These are phyloP conservation scores for Hemibagrus wyckioides DNA, from an alignment of 2,113 vertebrate genomes.

Conservation along the genomic window DNA sequence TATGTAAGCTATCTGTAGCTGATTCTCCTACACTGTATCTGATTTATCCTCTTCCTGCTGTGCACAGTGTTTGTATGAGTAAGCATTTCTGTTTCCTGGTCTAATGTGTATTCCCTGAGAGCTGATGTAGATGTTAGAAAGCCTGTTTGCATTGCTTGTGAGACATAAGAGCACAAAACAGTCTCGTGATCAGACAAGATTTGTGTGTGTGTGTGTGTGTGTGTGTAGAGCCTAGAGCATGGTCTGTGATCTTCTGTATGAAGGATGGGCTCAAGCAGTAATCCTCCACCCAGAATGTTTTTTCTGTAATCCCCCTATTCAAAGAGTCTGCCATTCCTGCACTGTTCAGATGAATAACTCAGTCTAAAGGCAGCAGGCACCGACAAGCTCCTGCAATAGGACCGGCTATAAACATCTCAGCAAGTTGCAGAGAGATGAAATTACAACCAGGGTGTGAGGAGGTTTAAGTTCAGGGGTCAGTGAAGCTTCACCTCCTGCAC, in stretches of 20 bases:
- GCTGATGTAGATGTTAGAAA: constrained; percentile 24
- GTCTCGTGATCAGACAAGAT: background rate
- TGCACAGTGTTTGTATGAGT: constrained; percentile 1
- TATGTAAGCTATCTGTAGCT: background rate
- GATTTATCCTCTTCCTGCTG: background rate
- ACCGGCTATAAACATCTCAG: constrained; percentile 16
- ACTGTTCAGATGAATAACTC: constrained; percentile 34
- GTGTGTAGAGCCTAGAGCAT: background rate
- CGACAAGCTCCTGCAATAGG: constrained; percentile 25
- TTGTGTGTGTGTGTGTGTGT: constrained; percentile 31
- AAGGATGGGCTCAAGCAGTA: constrained; percentile 53
- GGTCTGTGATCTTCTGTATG: constrained; percentile 54
- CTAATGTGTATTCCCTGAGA: constrained; percentile 1
- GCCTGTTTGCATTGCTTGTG: constrained; percentile 50
- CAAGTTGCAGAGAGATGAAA: constrained; percentile 30
- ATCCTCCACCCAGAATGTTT: constrained; percentile 35
- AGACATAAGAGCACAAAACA: constrained; percentile 34
- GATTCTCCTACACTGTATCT: background rate
- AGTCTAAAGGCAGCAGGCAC: constrained; percentile 43
- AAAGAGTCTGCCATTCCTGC: constrained; percentile 44
- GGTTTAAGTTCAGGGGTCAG: constrained; percentile 37
- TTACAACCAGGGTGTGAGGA: constrained; percentile 37
- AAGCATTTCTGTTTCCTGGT: constrained; percentile 10
- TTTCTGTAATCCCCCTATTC: constrained; percentile 49
- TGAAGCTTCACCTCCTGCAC: constrained; percentile 24